Base-by-base conservation (phyloP, 2,113 vertebrate genomes). In the Struthidea cinerea region DNA sequence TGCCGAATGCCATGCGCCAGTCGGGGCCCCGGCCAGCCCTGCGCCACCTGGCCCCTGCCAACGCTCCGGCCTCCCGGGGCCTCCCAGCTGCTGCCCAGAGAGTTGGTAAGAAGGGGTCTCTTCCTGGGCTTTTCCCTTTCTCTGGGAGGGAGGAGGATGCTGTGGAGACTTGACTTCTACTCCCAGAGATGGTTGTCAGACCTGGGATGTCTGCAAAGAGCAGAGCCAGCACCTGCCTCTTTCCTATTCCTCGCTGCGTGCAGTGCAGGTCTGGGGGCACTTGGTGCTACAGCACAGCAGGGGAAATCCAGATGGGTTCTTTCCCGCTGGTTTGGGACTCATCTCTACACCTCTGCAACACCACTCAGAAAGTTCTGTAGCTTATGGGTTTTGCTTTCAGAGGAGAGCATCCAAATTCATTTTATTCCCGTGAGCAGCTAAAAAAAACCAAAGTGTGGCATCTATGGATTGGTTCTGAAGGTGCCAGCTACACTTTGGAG, bases 1-100 rank as follows among this genome's bases (percentile, higher is more conserved):
- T 99, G 95, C 98, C 99, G 12, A 98, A 97, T 90, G 98, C 99
- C 22, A 97, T 99, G 95, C 99, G 99, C 69, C 99, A 99, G 95
- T 99, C 99, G 44, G 99, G 99, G 63, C 99, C 99, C 5, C 98
- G 99, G 56, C 98, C 98, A 73, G 97, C 98, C 84, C 97, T 99
- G 94, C 98, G 99, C 94, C 99, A 99, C 88, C 97, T 99, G 96
- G 97, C 98, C 90, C 99, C 99, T 27, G 95, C 98, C 87, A 98
- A 96, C 67, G 70, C 98, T n/a, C 98, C 99, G 11, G 98, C 98
- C 93, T 98, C 99, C 76, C 98, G 99, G n/a, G 98, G 99, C 97
- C 98, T 98, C 94, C 98, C 98, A 33, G 96, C 98, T 16, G 97
- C 98, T 87, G 96, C 98, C 84, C 99, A 99, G 97, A 97, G 98